phyloP scores from a whole-genome alignment of 2,113 vertebrate genomes.

The Regulus satrapa region DNA sequence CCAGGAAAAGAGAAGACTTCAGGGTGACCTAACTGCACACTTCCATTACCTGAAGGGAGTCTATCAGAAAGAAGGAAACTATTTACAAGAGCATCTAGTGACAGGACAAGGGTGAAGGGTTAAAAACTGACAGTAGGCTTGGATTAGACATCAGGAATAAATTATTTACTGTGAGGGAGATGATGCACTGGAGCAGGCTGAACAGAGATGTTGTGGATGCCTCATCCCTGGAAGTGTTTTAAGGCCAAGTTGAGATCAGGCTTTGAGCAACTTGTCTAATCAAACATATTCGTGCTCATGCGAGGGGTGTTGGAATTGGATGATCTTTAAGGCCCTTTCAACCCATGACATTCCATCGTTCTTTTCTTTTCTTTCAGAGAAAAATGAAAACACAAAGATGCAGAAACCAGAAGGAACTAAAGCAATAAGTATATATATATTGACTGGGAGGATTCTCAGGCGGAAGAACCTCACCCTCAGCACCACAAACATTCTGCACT shows the following conservation, averaged over 20 bases:
- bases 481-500: neutral
- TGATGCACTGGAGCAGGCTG: neutral
- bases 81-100: neutral
- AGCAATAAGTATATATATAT: neutral
- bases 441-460: neutral
- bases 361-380: neutral
- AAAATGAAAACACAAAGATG: neutral
- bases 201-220: neutral
- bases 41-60: neutral
- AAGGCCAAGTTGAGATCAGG: too few species aligned
- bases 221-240: neutral
- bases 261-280: neutral
- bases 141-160: neutral
- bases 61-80: neutral
- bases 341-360: neutral
- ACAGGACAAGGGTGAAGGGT: neutral
- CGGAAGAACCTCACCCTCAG: neutral
- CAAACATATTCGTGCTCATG: neutral
- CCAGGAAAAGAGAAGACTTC: neutral
- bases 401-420: neutral
- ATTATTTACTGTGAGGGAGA: neutral
- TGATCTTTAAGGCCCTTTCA: neutral
- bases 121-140: neutral
- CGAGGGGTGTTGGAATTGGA: neutral
- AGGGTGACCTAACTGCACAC: neutral